phyloP scores from a whole-genome alignment of 2,113 vertebrate species.

The Globicephala melas region DNA sequence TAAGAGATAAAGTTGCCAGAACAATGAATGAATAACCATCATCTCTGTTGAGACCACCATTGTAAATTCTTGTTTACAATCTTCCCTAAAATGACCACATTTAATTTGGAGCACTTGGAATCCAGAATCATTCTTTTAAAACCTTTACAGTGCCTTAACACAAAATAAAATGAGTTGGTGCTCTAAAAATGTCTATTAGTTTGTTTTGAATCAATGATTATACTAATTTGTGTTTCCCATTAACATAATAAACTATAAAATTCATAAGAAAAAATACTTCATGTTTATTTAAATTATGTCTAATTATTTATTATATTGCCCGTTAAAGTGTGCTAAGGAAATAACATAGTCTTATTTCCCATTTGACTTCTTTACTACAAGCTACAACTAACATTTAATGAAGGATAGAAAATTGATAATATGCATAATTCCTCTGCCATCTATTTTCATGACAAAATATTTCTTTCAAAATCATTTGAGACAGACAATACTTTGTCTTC shows the following conservation, averaged over 20 bases:
- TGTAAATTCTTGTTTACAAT: neutral
- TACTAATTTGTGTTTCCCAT: neutral
- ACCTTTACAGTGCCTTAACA: neutral
- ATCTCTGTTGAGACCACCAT: neutral
- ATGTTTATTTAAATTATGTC: neutral
- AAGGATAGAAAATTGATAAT: neutral
- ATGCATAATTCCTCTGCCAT: neutral
- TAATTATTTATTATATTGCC: neutral
- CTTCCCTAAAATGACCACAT: neutral
- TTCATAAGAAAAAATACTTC: neutral
- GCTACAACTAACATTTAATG: neutral
- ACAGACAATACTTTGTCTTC: neutral
- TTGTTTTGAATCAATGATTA: neutral
- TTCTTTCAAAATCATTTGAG: neutral
- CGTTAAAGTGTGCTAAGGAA: neutral
- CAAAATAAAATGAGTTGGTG: neutral
- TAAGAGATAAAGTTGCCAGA: neutral
- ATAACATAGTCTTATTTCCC: neutral
- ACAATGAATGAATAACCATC: neutral
- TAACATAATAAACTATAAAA: neutral
- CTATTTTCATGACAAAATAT: neutral
- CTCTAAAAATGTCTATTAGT: neutral
- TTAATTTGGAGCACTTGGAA: neutral
- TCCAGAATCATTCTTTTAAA: neutral
- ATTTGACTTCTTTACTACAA: neutral